Base-by-base conservation (phyloP, 2,888 invertebrate species). In the Trissoscelio sp. region DNA sequence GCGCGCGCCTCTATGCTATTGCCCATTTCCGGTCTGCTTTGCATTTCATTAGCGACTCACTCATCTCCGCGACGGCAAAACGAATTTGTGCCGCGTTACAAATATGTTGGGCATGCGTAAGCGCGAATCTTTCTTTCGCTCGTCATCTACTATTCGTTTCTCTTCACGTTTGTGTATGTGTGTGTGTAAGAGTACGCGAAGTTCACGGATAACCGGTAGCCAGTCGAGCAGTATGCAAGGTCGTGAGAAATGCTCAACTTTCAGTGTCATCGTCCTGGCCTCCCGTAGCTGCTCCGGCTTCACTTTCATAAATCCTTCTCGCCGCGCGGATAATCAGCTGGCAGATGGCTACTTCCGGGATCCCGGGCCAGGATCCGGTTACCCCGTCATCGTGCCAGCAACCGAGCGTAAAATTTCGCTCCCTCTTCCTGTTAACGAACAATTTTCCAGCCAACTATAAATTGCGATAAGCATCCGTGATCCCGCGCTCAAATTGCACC, bases 191-290 rank as follows among this genome's bases (percentile, higher is more conserved):
- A 46, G 60, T 34, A 37, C 60, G 42, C 70, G 11, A 53, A 70
- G 81, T 82, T 78, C 78, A 78, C 44, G 80, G 78, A 79, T 80
- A 83, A 83, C 82, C 82, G 75, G 83, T 80, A 83, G 82, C 82
- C 75, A 77, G 70, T 81, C 79, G 69, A 81, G 77, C 79, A 79
- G 70, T 77, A 78, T 77, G 74, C 86, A 86, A 86, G 86, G 86
- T 86, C 86, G 85, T 86, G 86, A 86, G 86, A 86, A 86, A 83
- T 83, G 82, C 83, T 86, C 84, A 85, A 83, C 86, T 86, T 84
- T 86, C 82, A 69, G 83, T 85, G 83, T 85, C 84, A 84, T 85
- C 83, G 83, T 78, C 84, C 83, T 82, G 80, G 78, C 83, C 81
- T 77, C 34, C 75, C 51, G 67, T 46, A 57, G 53, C 44, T 57